Evolutionary conservation across 2,888 invertebrate genomes (phyloP).

Genomic region (Acleris cristana): DNA sequence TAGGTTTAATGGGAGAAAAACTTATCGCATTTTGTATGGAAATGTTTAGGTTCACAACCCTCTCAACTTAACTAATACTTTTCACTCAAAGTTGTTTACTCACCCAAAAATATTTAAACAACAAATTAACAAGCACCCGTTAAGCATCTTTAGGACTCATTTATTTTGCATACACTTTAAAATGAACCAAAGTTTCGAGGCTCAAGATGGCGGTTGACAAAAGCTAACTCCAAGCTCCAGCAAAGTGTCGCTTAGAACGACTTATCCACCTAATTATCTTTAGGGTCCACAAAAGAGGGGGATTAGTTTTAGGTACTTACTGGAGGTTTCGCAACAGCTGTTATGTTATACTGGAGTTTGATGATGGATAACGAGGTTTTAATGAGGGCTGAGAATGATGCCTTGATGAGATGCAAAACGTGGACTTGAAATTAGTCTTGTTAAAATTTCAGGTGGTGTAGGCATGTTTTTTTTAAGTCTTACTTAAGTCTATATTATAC

Average conservation of each 20-base stretch:
- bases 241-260: slow-evolving; percentile 3
- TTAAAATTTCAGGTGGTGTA: too few species aligned
- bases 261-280: slow-evolving; percentile 16
- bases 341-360: background rate
- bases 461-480: too few species aligned
- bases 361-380: too few species aligned
- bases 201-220: slow-evolving; percentile 10
- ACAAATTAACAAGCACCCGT: background rate
- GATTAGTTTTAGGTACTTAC: slow-evolving; percentile 3
- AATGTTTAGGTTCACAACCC: too few species aligned
- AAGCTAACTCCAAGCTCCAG: background rate
- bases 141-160: background rate
- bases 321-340: background rate
- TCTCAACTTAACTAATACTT: too few species aligned
- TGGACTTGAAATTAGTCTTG: too few species aligned
- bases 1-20: too few species aligned
- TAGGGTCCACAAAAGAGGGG: slow-evolving; percentile 1
- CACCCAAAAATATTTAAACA: slow-evolving; percentile 5
- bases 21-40: too few species aligned
- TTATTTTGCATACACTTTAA: slow-evolving; percentile 20
- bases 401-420: too few species aligned
- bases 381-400: too few species aligned
- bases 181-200: slow-evolving; percentile 2
- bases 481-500: too few species aligned
- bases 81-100: background rate